Evolutionary conservation across 2,113 vertebrate genomes (phyloP).

Genomic region (Pseudopodoces humilis): DNA sequence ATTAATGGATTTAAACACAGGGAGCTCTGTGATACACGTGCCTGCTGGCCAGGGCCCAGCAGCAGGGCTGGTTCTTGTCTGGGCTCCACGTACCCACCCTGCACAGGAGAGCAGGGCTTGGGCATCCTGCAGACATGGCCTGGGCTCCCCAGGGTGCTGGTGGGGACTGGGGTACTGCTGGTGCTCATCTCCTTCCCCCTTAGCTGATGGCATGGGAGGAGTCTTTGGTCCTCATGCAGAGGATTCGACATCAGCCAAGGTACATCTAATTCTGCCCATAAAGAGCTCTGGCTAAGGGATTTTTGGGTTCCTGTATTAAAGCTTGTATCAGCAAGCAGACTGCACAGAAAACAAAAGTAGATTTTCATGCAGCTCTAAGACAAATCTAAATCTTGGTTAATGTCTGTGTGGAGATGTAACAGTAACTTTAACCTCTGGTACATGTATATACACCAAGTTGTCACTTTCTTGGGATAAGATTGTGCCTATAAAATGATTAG

Average conservation of each 20-base stretch:
- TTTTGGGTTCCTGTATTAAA: not conserved
- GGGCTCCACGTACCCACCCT: not conserved
- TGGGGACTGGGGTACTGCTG: fast-evolving
- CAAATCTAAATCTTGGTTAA: not conserved
- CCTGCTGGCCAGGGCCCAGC: not conserved
- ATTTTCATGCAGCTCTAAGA: not conserved
- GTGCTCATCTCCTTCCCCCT: not conserved
- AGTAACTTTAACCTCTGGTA: conserved; percentile 6
- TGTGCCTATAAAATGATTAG: conserved; percentile 82
- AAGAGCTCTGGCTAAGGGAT: not conserved
- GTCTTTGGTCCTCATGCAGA: not conserved
- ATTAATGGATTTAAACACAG: conserved; percentile 37
- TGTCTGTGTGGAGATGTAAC: not conserved
- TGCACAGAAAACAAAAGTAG: not conserved
- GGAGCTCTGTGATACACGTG: not conserved
- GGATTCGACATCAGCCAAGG: not conserved
- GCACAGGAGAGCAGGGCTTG: not conserved
- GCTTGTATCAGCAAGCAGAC: not conserved
- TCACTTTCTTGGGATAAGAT: conserved; percentile 75
- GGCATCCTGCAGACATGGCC: not conserved
- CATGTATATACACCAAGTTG: conserved; percentile 46
- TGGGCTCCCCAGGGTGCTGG: fast-evolving
- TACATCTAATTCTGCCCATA: not conserved
- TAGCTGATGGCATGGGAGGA: not conserved
- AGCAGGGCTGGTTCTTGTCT: not conserved